A percentile compares a stretch with the other conserved stretches of the same genome.
These are phyloP conservation scores for Dallia pectoralis DNA, from an alignment of 2,797 vertebrate species.

Conservation along the genomic window DNA sequence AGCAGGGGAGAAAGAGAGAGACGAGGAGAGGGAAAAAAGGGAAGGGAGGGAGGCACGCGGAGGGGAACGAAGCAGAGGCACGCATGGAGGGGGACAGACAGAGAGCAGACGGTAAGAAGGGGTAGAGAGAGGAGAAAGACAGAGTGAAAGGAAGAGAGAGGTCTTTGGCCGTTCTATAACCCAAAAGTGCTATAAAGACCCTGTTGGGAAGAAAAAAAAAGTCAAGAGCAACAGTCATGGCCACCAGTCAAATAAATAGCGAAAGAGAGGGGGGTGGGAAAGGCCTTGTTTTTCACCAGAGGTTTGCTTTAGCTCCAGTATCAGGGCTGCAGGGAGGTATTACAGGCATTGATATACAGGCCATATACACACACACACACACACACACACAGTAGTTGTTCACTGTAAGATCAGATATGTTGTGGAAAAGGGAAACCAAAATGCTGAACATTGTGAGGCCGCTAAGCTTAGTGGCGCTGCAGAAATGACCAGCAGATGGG, in stretches of 20 bases:
- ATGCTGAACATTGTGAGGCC: conserved; percentile 23
- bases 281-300: conserved; percentile 43
- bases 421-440: conserved; percentile 36
- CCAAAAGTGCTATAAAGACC: conserved; percentile 50
- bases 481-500: conserved; percentile 62
- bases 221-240: conserved; percentile 60
- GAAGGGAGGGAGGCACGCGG: conserved; percentile 15
- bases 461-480: conserved; percentile 41
- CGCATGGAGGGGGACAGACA: conserved; percentile 6
- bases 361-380: background rate
- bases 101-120: background rate
- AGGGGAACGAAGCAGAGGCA: conserved; percentile 9
- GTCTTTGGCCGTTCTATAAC: conserved; percentile 60
- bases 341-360: conserved; percentile 22
- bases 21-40: background rate
- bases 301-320: conserved; percentile 52
- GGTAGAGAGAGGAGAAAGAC: conserved; percentile 44
- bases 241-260: conserved; percentile 59
- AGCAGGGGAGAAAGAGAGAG: conserved; percentile 30
- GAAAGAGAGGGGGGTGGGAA: conserved; percentile 50
- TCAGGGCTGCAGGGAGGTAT: conserved; percentile 41
- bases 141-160: conserved; percentile 56
- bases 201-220: conserved; percentile 50
- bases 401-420: conserved; percentile 54
- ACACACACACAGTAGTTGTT: conserved; percentile 8